phyloP scores from a whole-genome alignment of 2,797 vertebrate species.

The Bovichtus variegatus region DNA sequence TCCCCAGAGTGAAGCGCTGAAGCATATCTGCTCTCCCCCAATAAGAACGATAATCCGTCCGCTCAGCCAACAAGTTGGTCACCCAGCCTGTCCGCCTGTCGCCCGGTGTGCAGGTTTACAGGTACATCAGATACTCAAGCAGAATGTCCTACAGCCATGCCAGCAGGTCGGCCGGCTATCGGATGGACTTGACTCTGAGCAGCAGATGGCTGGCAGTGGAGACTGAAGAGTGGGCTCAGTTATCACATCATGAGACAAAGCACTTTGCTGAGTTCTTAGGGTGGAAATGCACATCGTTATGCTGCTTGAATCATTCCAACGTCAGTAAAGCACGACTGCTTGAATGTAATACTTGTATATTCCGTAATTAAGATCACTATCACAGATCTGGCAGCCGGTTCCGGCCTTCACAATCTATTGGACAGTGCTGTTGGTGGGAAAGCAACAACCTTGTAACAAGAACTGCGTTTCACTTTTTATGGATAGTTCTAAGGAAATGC shows the following conservation, averaged over 20 bases:
- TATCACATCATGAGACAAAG: constrained; percentile 64
- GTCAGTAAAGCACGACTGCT: background rate
- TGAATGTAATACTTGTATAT: background rate
- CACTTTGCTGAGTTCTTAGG: constrained; percentile 36
- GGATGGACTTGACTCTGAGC: constrained; percentile 60
- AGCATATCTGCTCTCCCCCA: constrained; percentile 50
- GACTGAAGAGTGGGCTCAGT: constrained; percentile 55
- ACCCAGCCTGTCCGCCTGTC: constrained; percentile 7
- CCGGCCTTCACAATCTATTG: background rate
- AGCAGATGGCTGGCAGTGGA: constrained; percentile 71
- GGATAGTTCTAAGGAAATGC: constrained; percentile 9
- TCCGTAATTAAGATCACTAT: background rate
- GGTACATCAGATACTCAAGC: constrained; percentile 42
- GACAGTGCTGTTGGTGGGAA: background rate
- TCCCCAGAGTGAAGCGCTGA: constrained; percentile 67
- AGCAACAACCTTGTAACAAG: no score
- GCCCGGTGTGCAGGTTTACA: constrained; percentile 43
- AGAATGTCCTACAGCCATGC: constrained; percentile 23
- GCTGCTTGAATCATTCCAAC: constrained; percentile 1
- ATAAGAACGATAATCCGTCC: constrained; percentile 51
- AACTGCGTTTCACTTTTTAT: no score
- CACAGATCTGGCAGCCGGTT: background rate
- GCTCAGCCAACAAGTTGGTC: constrained; percentile 29
- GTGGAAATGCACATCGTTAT: constrained; percentile 11
- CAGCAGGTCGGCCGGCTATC: constrained; percentile 49